Conservation (phyloP, 2,888 invertebrate genomes). For the Hirtodrosophila duncani region DNA sequence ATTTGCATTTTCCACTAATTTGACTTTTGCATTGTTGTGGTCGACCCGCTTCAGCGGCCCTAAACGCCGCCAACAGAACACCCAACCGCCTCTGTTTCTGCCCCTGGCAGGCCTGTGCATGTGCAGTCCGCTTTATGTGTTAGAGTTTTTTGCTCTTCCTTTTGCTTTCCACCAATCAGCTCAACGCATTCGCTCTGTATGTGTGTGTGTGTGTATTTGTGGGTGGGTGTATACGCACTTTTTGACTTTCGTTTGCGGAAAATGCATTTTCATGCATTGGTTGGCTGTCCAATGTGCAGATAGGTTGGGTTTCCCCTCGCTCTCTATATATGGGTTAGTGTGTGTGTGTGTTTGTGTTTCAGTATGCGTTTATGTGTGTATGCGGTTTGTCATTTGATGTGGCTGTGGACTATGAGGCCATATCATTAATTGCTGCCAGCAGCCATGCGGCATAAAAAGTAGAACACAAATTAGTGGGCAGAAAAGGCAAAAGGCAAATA, state of each 20-base stretch:
- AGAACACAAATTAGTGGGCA: slow-evolving; percentile 53
- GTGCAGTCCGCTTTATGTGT: slow-evolving; percentile 57
- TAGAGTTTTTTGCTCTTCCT: slow-evolving; percentile 60
- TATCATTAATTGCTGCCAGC: slow-evolving; percentile 67
- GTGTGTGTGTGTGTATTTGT: slow-evolving; percentile 38
- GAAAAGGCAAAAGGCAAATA: slow-evolving; percentile 8
- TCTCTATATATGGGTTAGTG: slow-evolving; percentile 12
- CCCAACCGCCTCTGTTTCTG: slow-evolving; percentile 13
- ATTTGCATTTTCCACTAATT: slow-evolving; percentile 73
- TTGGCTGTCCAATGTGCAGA: slow-evolving; percentile 53
- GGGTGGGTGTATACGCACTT: slow-evolving; percentile 64
- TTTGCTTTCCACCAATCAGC: slow-evolving; percentile 76
- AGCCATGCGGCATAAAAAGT: slow-evolving; percentile 41
- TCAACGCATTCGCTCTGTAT: slow-evolving; percentile 66
- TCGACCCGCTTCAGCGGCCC: slow-evolving; percentile 35
- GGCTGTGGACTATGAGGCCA: slow-evolving; percentile 71
- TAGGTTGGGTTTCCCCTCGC: slow-evolving; percentile 24
- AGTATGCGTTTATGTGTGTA: slow-evolving; percentile 45
- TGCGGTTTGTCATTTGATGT: slow-evolving; percentile 66
- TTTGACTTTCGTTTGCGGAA: slow-evolving; percentile 66
- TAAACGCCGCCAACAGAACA: slow-evolving; percentile 17
- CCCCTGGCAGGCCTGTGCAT: slow-evolving; percentile 24
- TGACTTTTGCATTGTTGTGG: slow-evolving; percentile 68
- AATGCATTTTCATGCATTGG: slow-evolving; percentile 72
- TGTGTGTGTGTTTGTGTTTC: slow-evolving; percentile 18